Evolutionary conservation across 2,113 vertebrate species (phyloP).

Genomic region (Platichthys stellatus): DNA sequence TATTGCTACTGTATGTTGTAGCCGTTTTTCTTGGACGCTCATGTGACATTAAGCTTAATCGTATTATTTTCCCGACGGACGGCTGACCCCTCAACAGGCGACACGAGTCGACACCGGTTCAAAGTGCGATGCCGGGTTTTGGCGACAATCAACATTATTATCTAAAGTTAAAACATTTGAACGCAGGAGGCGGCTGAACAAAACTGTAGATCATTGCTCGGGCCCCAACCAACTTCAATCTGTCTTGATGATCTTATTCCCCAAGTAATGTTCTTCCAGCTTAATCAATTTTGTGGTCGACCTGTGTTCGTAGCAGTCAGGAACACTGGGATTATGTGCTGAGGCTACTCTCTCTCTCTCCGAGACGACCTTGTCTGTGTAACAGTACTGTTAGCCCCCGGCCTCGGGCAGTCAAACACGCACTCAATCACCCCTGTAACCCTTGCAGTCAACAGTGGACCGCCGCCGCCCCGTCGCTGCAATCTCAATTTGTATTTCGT

Average conservation of each 20-base stretch:
- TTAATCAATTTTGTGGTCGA: conserved; percentile 71
- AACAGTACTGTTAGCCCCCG: conserved; percentile 81
- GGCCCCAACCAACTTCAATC: conserved; percentile 53
- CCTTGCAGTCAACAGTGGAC: conserved; percentile 76
- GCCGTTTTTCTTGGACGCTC: conserved; percentile 54
- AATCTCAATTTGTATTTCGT: conserved; percentile 83
- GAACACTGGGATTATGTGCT: conserved; percentile 73
- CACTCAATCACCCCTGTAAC: conserved; percentile 83
- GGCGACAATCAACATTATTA: not conserved
- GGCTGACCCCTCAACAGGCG: conserved; percentile 34
- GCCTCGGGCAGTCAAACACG: conserved; percentile 81
- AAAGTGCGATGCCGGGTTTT: conserved; percentile 13
- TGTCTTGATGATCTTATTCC: conserved; percentile 66
- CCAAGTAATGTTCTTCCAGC: conserved; percentile 66
- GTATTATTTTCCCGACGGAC: conserved; percentile 41
- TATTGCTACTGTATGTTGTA: conserved; percentile 41
- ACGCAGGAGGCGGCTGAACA: conserved; percentile 19
- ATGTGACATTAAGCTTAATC: conserved; percentile 55
- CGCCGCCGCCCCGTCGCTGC: conserved; percentile 71
- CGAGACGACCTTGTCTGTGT: conserved; percentile 81
- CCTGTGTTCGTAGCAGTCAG: conserved; percentile 63
- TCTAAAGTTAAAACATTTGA: conserved; percentile 20
- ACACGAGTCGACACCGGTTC: conserved; percentile 3
- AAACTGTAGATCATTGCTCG: not conserved
- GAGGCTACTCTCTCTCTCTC: conserved; percentile 56